Evolutionary conservation across 2,888 invertebrate genomes (phyloP), one percentile per base, ranked within the genome.

Genomic region (Lumbricus terrestris): DNA sequence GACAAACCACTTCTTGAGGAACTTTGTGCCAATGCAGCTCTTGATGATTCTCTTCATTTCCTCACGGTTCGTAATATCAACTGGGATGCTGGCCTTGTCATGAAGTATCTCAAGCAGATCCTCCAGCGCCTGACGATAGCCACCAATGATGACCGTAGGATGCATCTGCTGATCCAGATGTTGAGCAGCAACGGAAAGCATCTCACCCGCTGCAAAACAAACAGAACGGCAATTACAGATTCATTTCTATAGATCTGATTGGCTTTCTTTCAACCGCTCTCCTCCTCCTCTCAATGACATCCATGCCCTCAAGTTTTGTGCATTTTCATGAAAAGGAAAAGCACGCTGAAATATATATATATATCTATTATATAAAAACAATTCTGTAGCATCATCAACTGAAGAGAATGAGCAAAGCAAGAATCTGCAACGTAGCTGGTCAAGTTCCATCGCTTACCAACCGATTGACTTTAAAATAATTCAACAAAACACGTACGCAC

Each of bases 11-110:
- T 97, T 97, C 29, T 97, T 97, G 94, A 99, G 97, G 95, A 99
- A 98, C 95, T 99, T 99, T 0, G 99, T 99, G 91, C 98, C 98
- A 88, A 99, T 97, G 94, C 99, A 99, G 11, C 98, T 97, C 94
- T 97, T 97, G 88, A 96, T 97, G 91, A 98, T 98, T 94, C 98
- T 97, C 92, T 97, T 96, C 94, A 99, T 96, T 94, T 98, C 97
- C 1, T 96, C 96, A 91, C 93, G 93, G 94, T 98, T 97, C 93
- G 96, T 97, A 89, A 97, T 95, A 95, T 99, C 98, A 93, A 99
- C 96, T 23, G 97, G 96, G 3, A 97, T 95, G 93, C 98, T 98
- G 92, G 91, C 94, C 94, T 98, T 96, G 15, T 97, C 97, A 93
- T 97, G 97, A 89, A 99, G 95, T 89, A 97, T 95, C 88, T 96